phyloP scores from a whole-genome alignment of 2,888 invertebrate species.

The Aspidiotus rigidus region DNA sequence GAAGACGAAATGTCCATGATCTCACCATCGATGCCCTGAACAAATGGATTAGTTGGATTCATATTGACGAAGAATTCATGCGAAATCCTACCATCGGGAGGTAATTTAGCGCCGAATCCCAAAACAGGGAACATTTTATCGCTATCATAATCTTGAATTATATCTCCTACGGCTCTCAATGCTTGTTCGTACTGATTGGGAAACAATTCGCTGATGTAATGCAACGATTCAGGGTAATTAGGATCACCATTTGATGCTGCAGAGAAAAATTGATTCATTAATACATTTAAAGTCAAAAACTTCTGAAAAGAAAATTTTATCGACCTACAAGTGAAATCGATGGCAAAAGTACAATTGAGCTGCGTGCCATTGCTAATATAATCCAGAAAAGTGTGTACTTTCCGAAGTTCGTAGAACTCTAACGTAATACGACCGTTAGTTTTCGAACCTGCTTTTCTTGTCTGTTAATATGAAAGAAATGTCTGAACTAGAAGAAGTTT shows the following conservation, averaged over 20 bases:
- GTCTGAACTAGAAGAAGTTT: not conserved
- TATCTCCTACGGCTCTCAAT: slow-evolving; percentile 44
- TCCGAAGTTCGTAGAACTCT: slow-evolving; percentile 35
- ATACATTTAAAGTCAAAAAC: not conserved
- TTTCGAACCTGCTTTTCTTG: slow-evolving; percentile 1
- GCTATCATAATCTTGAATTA: slow-evolving; percentile 46
- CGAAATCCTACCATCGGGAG: slow-evolving; percentile 44
- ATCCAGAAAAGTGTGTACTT: slow-evolving; percentile 49
- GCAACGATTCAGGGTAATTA: slow-evolving; percentile 40
- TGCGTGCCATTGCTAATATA: slow-evolving; percentile 50
- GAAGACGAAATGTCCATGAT: too few species aligned
- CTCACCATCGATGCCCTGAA: slow-evolving; percentile 44
- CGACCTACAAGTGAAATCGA: slow-evolving; percentile 46
- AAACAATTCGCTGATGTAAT: slow-evolving; percentile 42
- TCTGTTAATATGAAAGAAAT: slow-evolving; percentile 4
- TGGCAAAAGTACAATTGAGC: slow-evolving; percentile 46
- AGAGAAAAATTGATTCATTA: not conserved
- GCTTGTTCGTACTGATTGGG: slow-evolving; percentile 46
- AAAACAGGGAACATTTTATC: slow-evolving; percentile 47
- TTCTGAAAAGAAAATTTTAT: not conserved
- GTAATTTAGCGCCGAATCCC: slow-evolving; percentile 46
- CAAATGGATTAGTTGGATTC: slow-evolving; percentile 48
- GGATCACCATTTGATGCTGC: slow-evolving; percentile 46
- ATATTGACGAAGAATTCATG: slow-evolving; percentile 48
- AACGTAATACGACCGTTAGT: slow-evolving; percentile 18